Base-by-base conservation (phyloP, 2,888 invertebrate species). In the Autographa pulchrina region DNA sequence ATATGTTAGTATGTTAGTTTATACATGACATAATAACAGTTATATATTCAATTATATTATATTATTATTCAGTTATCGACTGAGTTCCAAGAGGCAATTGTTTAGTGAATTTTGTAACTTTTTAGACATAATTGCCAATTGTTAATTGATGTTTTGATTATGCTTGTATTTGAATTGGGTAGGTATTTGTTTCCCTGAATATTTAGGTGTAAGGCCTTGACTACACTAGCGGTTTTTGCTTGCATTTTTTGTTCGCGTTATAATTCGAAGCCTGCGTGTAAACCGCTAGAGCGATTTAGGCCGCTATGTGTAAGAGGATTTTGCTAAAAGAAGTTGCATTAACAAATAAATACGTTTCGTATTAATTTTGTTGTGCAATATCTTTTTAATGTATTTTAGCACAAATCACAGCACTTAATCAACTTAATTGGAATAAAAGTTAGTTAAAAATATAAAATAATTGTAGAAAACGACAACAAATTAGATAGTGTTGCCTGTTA, bases 21-120 rank as follows among this genome's bases (percentile, higher is more conserved):
- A 78, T 81, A 83, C 86, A 87, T 90, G 90, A 90, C 90, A 86
- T 87, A 86, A 87, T 86, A 83, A 85, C 82, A 81, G 72, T 83
- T 77, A 81, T 76, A 68, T 48, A 48, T 48, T 48, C 48, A 48
- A 48, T 56, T 83, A 38, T 35, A 76, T 72, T 72, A 62, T 74
- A 65, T 82, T 82, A 84, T 83, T 79, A 84, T 79, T 78, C 77
- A 77, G 73, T 74, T 77, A 66, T 83, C 76, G 83, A 83, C 78
- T 82, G 77, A 78, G 32, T 41, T 60, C 59, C 25, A 48, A 31
- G 43, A 18, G 59, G 75, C 70, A 68, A 75, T 78, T 43, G 70
- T 74, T 82, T 82, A 79, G 70, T 66, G 35, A 74, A 48, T 69
- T 59, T 73, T 48, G 38, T 68, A 31, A 69, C 56, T 66, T 66